These are phyloP conservation scores for Andrena trimmerana DNA, from an alignment of 2,888 invertebrate species.

Conservation along the genomic window DNA sequence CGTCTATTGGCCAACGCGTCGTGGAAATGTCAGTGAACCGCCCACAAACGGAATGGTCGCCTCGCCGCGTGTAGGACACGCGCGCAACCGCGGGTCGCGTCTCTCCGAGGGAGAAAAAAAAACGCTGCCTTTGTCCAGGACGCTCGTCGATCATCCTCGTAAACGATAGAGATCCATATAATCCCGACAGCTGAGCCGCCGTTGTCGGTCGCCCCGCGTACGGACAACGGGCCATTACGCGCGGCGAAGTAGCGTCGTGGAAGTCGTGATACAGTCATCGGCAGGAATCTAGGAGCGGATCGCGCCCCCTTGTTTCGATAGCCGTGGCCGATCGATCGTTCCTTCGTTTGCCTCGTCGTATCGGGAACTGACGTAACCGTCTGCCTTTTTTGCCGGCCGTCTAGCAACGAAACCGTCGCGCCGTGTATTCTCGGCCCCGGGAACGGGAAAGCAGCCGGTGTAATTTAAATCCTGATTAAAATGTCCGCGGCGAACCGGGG, in stretches of 20 bases:
- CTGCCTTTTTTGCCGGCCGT: constrained; percentile 8
- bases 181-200: constrained; percentile 25
- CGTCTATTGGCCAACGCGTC: constrained; percentile 74
- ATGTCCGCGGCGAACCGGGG: background rate
- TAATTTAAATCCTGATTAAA: background rate
- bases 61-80: constrained; percentile 76
- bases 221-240: constrained; percentile 10
- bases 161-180: constrained; percentile 24
- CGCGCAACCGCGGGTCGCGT: constrained; percentile 66
- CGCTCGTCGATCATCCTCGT: constrained; percentile 44
- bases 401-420: background rate
- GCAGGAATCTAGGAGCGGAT: background rate
- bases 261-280: constrained; percentile 1
- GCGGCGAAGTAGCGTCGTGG: background rate
- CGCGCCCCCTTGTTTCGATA: background rate
- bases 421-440: constrained; percentile 8
- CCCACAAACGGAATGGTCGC: constrained; percentile 76
- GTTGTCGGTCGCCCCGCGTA: constrained; percentile 3
- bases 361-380: constrained; percentile 24
- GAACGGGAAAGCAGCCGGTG: background rate
- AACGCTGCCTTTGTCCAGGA: constrained; percentile 57
- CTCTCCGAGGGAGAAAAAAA: constrained; percentile 49
- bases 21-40: constrained; percentile 78
- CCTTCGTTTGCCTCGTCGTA: too few relatives aligned
- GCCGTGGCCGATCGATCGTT: background rate